Percentiles rank a stretch among this genome's conserved stretches.
Evolutionary conservation across 2,113 vertebrate species (phyloP).

Genomic region (Hippocampus guttulatus): DNA sequence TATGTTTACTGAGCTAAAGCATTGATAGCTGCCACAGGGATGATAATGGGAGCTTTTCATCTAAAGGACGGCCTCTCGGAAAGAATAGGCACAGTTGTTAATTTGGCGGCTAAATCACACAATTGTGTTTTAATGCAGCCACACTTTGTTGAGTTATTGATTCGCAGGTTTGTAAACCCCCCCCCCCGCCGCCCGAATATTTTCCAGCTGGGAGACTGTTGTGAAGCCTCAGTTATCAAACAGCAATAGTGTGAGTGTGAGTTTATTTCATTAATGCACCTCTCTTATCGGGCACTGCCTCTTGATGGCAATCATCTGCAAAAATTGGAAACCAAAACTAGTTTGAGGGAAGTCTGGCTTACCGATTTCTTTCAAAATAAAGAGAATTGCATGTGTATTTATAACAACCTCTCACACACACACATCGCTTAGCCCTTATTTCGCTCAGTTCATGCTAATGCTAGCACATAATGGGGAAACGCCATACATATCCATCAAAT

Average conservation of each 20-base stretch:
- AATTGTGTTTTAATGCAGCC: constrained; percentile 9
- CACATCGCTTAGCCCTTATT: no score
- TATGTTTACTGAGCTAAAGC: constrained; percentile 25
- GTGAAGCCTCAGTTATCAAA: constrained; percentile 31
- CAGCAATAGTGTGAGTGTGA: constrained; percentile 50
- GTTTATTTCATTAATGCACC: constrained; percentile 65
- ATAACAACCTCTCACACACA: no score
- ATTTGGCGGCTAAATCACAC: constrained; percentile 10
- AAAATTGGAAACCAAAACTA: constrained; percentile 17
- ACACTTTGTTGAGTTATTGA: background rate
- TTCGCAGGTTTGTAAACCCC: constrained; percentile 7
- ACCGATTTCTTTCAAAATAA: background rate
- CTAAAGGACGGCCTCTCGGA: constrained; percentile 2
- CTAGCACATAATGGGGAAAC: no score
- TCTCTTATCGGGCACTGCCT: constrained; percentile 59
- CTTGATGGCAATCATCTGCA: constrained; percentile 51
- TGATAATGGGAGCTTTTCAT: constrained; percentile 7
- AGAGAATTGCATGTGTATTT: no score
- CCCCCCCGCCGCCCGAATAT: constrained; percentile 14
- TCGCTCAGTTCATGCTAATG: no score
- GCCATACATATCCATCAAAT: no score
- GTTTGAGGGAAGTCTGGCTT: constrained; percentile 28
- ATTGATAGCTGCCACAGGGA: constrained; percentile 12
- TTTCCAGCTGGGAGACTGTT: constrained; percentile 31
- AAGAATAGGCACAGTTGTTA: background rate